A percentile compares a stretch with the other conserved stretches of the same genome.
Evolutionary conservation across 2,888 invertebrate species (phyloP).

Genomic region (Ophioninae sp.): DNA sequence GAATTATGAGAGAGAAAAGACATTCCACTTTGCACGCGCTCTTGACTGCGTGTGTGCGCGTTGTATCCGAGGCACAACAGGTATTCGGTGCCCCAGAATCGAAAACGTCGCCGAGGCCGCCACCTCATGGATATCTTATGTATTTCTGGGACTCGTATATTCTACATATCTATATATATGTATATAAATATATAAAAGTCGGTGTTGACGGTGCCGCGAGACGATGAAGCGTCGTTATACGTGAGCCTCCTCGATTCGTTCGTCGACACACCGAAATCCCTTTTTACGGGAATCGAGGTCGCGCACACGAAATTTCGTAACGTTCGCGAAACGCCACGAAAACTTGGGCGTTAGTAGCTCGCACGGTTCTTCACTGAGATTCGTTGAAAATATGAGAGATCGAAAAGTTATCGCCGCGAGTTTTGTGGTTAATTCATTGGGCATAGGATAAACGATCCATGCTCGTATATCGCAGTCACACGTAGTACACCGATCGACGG

Average conservation of each 20-base stretch:
- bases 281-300: conserved; percentile 11
- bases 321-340: background rate
- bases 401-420: background rate
- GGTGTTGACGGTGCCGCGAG: background rate
- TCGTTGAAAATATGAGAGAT: background rate
- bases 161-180: background rate
- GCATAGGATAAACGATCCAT: background rate
- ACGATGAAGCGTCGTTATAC: background rate
- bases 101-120: conserved; percentile 19
- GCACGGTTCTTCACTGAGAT: background rate
- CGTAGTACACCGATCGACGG: conserved; percentile 59
- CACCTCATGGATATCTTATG: conserved; percentile 31
- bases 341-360: background rate
- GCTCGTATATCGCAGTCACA: conserved; percentile 10
- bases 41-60: background rate
- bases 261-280: background rate
- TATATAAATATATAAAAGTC: background rate
- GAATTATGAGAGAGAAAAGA: background rate
- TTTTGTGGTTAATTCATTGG: background rate
- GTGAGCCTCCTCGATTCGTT: background rate
- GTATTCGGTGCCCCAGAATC: conserved; percentile 11
- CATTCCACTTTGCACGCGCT: conserved; percentile 13
- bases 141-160: conserved; percentile 26
- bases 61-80: background rate
- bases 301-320: conserved; percentile 15